Percentiles rank a stretch among this genome's conserved stretches.
Evolutionary conservation across 1,140 invertebrate species (phyloP).

Genomic region (Caenorhabditis brenneri): DNA sequence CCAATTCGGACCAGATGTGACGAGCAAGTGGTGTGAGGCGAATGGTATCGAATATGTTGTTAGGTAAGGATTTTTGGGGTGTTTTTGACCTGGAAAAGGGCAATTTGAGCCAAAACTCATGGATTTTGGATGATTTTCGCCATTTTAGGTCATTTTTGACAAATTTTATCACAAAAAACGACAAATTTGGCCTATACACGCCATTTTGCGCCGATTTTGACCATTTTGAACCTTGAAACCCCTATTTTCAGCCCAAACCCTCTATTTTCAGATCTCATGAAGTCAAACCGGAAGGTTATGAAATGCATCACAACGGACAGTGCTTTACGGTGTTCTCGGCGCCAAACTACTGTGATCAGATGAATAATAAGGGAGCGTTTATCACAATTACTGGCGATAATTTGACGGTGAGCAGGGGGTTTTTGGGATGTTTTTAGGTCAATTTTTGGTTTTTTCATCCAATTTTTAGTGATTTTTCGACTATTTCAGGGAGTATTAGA

Average conservation of each 20-base stretch:
- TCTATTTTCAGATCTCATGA: constrained; percentile 83
- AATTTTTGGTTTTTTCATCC: too few species aligned
- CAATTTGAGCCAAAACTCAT: not conserved
- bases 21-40: constrained; percentile 78
- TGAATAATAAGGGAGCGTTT: constrained; percentile 97
- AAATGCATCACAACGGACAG: constrained; percentile 88
- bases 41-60: constrained; percentile 69
- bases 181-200: not conserved
- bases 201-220: not conserved
- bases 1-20: constrained; percentile 98
- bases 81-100: too few species aligned
- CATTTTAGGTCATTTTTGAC: not conserved
- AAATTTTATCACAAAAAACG: not conserved
- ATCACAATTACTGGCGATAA: constrained; percentile 90
- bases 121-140: not conserved
- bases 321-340: constrained; percentile 96
- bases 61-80: too few species aligned
- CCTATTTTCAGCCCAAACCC: not conserved
- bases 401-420: constrained; percentile 63
- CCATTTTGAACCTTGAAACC: not conserved
- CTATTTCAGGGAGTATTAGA: too few species aligned
- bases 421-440: too few species aligned
- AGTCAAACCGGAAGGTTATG: constrained; percentile 95
- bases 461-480: too few species aligned
- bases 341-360: constrained; percentile 99